Conservation (phyloP, 2,113 vertebrate species). For the Elachura formosa region DNA sequence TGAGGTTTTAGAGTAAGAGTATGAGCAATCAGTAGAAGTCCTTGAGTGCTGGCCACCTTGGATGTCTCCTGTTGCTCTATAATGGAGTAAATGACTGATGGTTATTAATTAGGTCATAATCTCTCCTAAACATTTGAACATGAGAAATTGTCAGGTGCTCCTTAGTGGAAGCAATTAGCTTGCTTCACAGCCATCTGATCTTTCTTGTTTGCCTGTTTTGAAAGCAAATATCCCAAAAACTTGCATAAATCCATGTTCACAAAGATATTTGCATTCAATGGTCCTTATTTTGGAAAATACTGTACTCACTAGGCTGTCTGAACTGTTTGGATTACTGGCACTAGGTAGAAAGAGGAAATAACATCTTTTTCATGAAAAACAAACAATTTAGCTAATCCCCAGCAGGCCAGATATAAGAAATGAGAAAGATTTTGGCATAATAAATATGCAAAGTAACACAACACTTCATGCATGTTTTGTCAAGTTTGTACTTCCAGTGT, state of each 20-base stretch:
- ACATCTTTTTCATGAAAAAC: background rate
- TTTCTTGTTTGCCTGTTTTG: background rate
- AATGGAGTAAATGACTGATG: background rate
- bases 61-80: slow-evolving; percentile 3
- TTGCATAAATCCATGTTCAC: background rate
- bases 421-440: background rate
- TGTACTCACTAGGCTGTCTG: background rate
- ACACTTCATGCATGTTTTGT: background rate
- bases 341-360: background rate
- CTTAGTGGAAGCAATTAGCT: background rate
- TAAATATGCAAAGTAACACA: background rate
- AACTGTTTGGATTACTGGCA: background rate
- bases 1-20: background rate
- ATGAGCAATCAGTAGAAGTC: background rate
- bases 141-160: background rate
- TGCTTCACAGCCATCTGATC: background rate
- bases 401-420: background rate
- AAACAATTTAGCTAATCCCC: background rate
- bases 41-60: background rate
- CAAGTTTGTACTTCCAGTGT: background rate
- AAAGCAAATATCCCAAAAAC: background rate
- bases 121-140: background rate
- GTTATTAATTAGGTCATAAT: background rate
- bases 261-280: background rate
- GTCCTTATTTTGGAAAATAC: background rate